phyloP scores from a whole-genome alignment of 2,113 vertebrate genomes.

The Actenoides lindsayi region DNA sequence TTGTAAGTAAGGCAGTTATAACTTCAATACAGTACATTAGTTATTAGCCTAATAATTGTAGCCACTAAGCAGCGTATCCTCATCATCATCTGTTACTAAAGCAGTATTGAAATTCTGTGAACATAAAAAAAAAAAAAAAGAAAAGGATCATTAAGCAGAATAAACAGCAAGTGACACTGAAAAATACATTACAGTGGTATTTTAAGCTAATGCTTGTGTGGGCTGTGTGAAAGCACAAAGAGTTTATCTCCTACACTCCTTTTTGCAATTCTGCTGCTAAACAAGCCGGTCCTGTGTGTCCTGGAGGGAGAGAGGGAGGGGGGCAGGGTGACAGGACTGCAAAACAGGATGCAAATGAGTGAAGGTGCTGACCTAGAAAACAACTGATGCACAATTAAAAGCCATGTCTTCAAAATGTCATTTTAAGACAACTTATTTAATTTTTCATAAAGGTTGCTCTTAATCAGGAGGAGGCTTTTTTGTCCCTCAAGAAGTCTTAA shows the following conservation, averaged over 20 bases:
- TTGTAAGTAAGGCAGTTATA: background rate
- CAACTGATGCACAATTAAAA: background rate
- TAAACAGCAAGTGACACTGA: slow-evolving; percentile 45
- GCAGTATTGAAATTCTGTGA: slow-evolving; percentile 3
- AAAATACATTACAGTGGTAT: slow-evolving; percentile 45
- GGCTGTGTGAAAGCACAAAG: slow-evolving; percentile 47
- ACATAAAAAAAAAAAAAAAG: background rate
- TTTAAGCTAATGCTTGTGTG: slow-evolving; percentile 54
- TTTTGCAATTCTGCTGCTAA: background rate
- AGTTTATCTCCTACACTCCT: background rate
- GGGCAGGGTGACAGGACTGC: background rate
- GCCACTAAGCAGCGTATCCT: background rate
- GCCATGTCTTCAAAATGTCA: background rate
- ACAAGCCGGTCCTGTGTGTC: background rate
- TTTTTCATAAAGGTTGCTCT: background rate
- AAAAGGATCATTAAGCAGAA: slow-evolving; percentile 38
- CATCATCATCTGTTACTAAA: background rate
- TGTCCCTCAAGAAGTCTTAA: background rate
- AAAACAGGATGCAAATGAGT: background rate
- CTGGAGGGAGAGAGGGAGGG: no score
- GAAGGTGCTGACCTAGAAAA: background rate
- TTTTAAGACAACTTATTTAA: background rate
- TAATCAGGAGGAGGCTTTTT: background rate
- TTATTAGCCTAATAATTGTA: background rate
- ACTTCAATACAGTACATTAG: background rate